Conservation (phyloP, 2,797 vertebrate species). For the Botia almorhae region DNA sequence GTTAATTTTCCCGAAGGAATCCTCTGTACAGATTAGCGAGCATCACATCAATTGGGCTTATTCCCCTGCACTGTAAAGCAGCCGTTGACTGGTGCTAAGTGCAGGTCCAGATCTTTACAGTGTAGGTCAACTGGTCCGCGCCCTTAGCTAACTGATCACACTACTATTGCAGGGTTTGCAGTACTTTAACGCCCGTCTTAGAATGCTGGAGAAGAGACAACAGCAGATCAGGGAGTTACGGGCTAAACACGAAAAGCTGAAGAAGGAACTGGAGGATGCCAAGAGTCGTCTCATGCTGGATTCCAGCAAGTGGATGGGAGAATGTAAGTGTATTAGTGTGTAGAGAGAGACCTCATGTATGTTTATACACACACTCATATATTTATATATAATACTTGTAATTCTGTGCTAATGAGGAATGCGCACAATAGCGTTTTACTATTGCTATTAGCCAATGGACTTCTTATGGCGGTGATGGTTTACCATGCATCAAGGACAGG, state of each 20-base stretch:
- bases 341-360: no score
- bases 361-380: no score
- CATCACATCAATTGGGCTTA: conserved; percentile 54
- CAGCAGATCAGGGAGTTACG: conserved; percentile 90
- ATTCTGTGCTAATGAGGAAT: no score
- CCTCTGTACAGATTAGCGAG: conserved; percentile 50
- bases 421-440: not conserved
- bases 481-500: conserved; percentile 4
- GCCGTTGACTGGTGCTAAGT: not conserved
- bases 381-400: no score
- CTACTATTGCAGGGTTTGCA: conserved; percentile 80
- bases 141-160: conserved; percentile 22
- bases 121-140: not conserved
- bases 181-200: conserved; percentile 88
- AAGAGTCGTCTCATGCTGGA: conserved; percentile 95
- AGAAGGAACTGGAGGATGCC: conserved; percentile 92
- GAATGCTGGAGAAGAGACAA: conserved; percentile 90
- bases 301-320: conserved; percentile 93
- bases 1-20: conserved; percentile 60
- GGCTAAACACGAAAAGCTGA: conserved; percentile 84
- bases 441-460: not conserved
- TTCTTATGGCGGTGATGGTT: not conserved
- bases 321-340: conserved; percentile 80
- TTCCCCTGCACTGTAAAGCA: conserved; percentile 32
- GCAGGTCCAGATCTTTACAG: conserved; percentile 26